Evolutionary conservation across 2,113 vertebrate genomes (phyloP).

Genomic region (Lasiurus cinereus): DNA sequence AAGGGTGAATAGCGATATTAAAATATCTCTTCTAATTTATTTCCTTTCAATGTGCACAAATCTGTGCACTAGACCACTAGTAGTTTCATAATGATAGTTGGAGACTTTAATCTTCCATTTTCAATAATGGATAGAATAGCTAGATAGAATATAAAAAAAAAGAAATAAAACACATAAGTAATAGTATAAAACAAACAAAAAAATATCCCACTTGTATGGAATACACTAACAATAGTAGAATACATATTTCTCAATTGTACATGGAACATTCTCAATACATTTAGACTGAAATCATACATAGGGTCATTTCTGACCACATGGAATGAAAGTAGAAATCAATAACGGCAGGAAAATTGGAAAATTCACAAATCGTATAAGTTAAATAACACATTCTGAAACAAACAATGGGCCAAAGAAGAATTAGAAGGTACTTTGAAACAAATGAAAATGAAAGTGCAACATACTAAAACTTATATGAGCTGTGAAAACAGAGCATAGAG

Average conservation of each 20-base stretch:
- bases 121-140: not conserved
- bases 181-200: not conserved
- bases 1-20: too few relatives aligned
- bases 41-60: too few relatives aligned
- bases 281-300: not conserved
- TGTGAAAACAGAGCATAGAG: not conserved
- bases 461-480: not conserved
- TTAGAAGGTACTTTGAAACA: conserved; percentile 11
- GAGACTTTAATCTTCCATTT: not conserved
- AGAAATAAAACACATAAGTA: not conserved
- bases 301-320: not conserved
- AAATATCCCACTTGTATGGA: not conserved
- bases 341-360: conserved; percentile 20
- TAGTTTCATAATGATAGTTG: not conserved
- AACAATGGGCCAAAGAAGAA: not conserved
- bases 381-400: conserved; percentile 13
- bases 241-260: not conserved
- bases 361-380: not conserved
- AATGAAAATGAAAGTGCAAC: conserved; percentile 8
- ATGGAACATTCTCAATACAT: not conserved
- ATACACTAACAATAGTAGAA: not conserved
- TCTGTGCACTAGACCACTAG: too few relatives aligned
- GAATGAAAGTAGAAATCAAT: not conserved
- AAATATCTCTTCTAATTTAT: too few relatives aligned
- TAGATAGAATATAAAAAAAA: not conserved